Conservation (phyloP, 2,797 vertebrate genomes). For the Thaleichthys pacificus region DNA sequence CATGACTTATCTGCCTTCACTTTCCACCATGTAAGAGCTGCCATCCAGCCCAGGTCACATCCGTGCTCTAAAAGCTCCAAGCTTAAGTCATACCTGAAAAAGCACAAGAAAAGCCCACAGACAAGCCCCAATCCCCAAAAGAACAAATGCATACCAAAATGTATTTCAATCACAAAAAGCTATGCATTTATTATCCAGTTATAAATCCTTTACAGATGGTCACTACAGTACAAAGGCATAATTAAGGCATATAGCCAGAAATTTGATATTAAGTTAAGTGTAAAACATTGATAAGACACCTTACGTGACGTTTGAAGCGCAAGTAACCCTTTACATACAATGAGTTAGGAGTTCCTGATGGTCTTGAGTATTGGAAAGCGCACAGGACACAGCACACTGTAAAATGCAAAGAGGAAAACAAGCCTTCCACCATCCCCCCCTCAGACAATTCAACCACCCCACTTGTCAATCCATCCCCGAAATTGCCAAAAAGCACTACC, state of each 20-base stretch:
- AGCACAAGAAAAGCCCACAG: slow-evolving; percentile 80
- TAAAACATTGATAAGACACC: slow-evolving; percentile 64
- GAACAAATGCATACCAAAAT: slow-evolving; percentile 83
- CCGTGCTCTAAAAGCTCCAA: slow-evolving; percentile 76
- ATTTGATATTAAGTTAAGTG: slow-evolving; percentile 47
- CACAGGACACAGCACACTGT: slow-evolving; percentile 79
- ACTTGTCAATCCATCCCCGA: slow-evolving; percentile 33
- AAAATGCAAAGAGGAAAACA: slow-evolving; percentile 74
- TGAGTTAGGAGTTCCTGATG: slow-evolving; percentile 76
- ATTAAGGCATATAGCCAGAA: slow-evolving; percentile 62
- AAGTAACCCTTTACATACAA: slow-evolving; percentile 78
- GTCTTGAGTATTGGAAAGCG: slow-evolving; percentile 75
- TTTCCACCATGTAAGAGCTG: slow-evolving; percentile 78
- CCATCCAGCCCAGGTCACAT: slow-evolving; percentile 76
- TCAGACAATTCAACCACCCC: slow-evolving; percentile 41
- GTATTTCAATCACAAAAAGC: slow-evolving; percentile 75
- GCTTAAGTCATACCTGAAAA: slow-evolving; percentile 82
- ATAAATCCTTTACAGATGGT: slow-evolving; percentile 77
- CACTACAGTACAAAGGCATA: slow-evolving; percentile 74
- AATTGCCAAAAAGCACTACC: slow-evolving; percentile 38
- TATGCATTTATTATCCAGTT: slow-evolving; percentile 82
- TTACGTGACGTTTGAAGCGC: slow-evolving; percentile 75
- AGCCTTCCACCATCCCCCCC: slow-evolving; percentile 66
- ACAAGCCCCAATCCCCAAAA: slow-evolving; percentile 66
- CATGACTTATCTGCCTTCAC: slow-evolving; percentile 78